Percentiles rank a stretch among this genome's conserved stretches.
These are phyloP conservation scores for Galaxias olidus DNA, from an alignment of 2,797 vertebrate genomes.

Conservation along the genomic window DNA sequence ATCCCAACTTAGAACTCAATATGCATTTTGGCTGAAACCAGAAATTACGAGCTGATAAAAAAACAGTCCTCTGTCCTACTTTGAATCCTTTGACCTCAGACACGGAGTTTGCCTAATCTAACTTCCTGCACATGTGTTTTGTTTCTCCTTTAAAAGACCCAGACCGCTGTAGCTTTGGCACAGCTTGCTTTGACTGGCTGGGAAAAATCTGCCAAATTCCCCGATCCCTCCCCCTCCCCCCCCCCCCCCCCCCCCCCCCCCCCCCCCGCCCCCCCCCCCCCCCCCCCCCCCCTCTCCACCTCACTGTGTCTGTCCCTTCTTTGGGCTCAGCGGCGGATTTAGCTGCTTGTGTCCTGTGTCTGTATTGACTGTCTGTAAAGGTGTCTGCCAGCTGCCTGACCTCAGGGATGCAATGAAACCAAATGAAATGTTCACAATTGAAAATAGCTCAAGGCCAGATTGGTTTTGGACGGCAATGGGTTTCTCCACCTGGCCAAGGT, in stretches of 20 bases:
- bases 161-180: slow-evolving; percentile 50
- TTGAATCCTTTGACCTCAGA: slow-evolving; percentile 32
- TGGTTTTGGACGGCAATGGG: slow-evolving; percentile 43
- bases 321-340: slow-evolving; percentile 5
- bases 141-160: slow-evolving; percentile 37
- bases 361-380: slow-evolving; percentile 26
- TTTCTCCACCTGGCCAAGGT: slow-evolving; percentile 35
- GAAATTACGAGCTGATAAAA: slow-evolving; percentile 36
- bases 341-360: slow-evolving; percentile 15
- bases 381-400: slow-evolving; percentile 42
- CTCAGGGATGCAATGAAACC: slow-evolving; percentile 37
- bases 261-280: neutral
- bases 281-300: neutral
- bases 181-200: slow-evolving; percentile 31
- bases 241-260: neutral
- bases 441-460: slow-evolving; percentile 38
- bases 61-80: slow-evolving; percentile 36
- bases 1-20: slow-evolving; percentile 56
- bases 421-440: slow-evolving; percentile 27
- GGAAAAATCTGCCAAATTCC: slow-evolving; percentile 15
- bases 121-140: slow-evolving; percentile 54
- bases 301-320: neutral
- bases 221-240: neutral
- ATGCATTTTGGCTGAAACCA: slow-evolving; percentile 45
- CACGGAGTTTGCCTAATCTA: slow-evolving; percentile 47